Evolutionary conservation across 2,113 vertebrate species (phyloP).

Genomic region (Istiophorus platypterus): DNA sequence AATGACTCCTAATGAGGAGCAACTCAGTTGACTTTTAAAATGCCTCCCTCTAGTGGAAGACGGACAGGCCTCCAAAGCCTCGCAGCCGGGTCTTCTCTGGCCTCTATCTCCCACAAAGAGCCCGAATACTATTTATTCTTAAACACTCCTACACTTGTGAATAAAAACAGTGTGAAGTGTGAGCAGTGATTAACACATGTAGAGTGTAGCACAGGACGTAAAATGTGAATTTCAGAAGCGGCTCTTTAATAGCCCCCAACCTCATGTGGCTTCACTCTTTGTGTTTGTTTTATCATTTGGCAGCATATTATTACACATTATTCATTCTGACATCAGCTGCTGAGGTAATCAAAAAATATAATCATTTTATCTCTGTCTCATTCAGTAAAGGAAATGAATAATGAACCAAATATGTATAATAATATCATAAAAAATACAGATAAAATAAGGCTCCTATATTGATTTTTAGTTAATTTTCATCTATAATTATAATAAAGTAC

Average conservation of each 20-base stretch:
- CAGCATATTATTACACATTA: constrained; percentile 40
- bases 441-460: constrained; percentile 9
- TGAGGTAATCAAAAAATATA: constrained; percentile 9
- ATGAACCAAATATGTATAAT: constrained; percentile 5
- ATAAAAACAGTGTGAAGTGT: background rate
- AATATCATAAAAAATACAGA: constrained; percentile 19
- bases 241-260: constrained; percentile 10
- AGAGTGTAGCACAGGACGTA: background rate
- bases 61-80: background rate
- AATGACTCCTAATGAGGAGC: constrained; percentile 48
- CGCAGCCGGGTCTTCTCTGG: background rate
- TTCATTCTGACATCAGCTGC: constrained; percentile 23
- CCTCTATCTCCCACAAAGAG: background rate
- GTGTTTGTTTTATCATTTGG: constrained; percentile 51
- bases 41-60: constrained; percentile 81
- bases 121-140: background rate
- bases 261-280: background rate
- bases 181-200: background rate
- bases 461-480: constrained; percentile 14
- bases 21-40: constrained; percentile 74
- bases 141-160: background rate
- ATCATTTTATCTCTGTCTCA: constrained; percentile 6
- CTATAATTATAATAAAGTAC: constrained; percentile 11
- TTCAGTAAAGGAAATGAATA: constrained; percentile 38
- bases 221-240: background rate